Evolutionary conservation across 2,888 invertebrate species (phyloP).

Genomic region (Rhorus exstirpatorius): DNA sequence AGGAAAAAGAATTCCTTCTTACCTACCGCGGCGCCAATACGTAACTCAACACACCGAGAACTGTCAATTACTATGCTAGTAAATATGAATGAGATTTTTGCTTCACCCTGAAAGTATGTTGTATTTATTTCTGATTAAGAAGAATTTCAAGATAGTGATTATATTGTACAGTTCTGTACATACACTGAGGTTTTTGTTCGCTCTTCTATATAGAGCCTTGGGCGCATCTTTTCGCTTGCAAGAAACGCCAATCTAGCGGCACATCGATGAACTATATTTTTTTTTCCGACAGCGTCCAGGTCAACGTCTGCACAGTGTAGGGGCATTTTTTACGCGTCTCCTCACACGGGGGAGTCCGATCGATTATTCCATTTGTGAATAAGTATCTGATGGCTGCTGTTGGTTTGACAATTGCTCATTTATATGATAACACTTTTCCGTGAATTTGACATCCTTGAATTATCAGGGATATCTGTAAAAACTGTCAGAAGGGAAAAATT

Average conservation of each 20-base stretch:
- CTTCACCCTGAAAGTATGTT: not conserved
- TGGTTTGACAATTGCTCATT: too few relatives aligned
- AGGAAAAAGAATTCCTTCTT: conserved; percentile 11
- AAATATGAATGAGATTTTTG: conserved; percentile 6
- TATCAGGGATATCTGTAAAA: too few relatives aligned
- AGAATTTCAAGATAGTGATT: too few relatives aligned
- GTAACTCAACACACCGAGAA: not conserved
- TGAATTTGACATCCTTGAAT: too few relatives aligned
- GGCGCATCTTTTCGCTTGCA: not conserved
- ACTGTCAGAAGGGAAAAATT: too few relatives aligned
- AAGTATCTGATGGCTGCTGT: too few relatives aligned
- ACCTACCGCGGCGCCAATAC: conserved; percentile 2
- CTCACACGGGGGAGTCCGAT: too few relatives aligned
- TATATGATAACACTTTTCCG: too few relatives aligned
- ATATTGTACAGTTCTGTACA: not conserved
- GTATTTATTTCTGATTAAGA: not conserved
- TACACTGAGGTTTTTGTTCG: not conserved
- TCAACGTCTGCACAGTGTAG: too few relatives aligned
- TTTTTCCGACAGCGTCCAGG: not conserved
- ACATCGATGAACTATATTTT: not conserved
- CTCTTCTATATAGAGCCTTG: not conserved
- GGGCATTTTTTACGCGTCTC: too few relatives aligned
- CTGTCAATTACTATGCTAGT: not conserved
- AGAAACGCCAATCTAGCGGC: conserved; percentile 9
- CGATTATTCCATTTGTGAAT: too few relatives aligned